Conservation (phyloP, 2,113 vertebrate genomes). For the Leuciscus idus region DNA sequence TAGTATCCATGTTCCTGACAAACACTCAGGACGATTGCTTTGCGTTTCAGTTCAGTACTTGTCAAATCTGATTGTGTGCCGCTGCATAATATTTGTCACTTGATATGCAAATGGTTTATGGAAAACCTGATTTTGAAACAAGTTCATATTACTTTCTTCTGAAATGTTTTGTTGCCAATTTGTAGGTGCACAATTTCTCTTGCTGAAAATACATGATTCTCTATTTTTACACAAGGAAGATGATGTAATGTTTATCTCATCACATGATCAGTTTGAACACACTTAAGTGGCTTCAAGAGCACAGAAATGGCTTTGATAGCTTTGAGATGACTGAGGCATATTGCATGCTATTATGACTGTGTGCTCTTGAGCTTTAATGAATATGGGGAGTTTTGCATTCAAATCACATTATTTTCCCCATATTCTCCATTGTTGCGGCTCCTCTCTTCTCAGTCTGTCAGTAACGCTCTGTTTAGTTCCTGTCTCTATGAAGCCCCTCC, state of each 20-base stretch:
- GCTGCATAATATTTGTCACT: constrained; percentile 5
- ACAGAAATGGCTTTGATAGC: background rate
- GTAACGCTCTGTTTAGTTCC: too few species aligned
- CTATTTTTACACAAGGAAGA: background rate
- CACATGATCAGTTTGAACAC: background rate
- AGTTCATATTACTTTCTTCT: background rate
- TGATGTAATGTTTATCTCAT: background rate
- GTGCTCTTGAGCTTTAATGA: background rate
- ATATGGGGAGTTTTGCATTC: background rate
- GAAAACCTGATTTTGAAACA: background rate
- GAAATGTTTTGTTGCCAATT: background rate
- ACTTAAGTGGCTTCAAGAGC: background rate
- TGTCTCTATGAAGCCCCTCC: too few species aligned
- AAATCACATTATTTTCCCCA: background rate
- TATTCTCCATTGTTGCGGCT: too few species aligned
- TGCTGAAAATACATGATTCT: background rate
- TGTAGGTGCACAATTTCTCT: too few species aligned
- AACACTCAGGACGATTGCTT: background rate
- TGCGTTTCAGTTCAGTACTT: background rate
- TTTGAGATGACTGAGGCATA: background rate
- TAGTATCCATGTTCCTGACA: background rate
- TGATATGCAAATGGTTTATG: background rate
- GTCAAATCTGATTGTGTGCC: background rate
- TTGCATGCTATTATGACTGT: background rate
- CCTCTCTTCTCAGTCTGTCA: too few species aligned